Evolutionary conservation across 2,113 vertebrate genomes (phyloP).

Genomic region (Osmerus eperlanus): DNA sequence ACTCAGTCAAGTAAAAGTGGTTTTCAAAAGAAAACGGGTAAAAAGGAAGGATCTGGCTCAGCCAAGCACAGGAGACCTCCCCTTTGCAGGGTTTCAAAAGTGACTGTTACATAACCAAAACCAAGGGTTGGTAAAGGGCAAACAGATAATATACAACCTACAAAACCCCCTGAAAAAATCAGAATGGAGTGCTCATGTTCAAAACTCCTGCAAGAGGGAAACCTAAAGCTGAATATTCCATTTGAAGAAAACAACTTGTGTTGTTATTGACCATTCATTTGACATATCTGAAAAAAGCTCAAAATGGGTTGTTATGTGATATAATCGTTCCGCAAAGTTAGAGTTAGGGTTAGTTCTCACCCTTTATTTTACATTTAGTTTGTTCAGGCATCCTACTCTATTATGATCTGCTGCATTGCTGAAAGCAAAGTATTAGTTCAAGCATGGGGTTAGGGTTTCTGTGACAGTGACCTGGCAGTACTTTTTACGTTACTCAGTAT

Average conservation of each 20-base stretch:
- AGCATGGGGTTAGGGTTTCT: no score
- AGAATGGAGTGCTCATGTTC: neutral
- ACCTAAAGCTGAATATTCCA: neutral
- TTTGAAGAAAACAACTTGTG: neutral
- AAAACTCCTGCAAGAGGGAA: neutral
- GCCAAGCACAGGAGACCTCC: constrained; percentile 48
- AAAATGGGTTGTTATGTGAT: no score
- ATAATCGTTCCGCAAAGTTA: no score
- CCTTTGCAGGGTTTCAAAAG: constrained; percentile 32
- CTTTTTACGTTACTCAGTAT: no score
- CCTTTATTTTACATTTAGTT: no score
- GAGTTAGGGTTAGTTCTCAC: no score
- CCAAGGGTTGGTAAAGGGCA: constrained; percentile 26
- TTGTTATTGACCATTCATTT: neutral
- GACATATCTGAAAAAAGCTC: neutral
- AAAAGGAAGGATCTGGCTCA: constrained; percentile 46
- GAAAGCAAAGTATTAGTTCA: no score
- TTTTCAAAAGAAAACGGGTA: constrained; percentile 32
- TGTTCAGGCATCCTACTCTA: no score
- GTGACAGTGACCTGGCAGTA: neutral
- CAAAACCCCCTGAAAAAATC: constrained; percentile 22
- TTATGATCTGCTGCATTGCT: no score
- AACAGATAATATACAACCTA: constrained; percentile 42
- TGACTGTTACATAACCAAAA: constrained; percentile 59
- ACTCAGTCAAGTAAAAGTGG: neutral